Conservation (phyloP, 2,797 vertebrate genomes). For the Pelodytes ibericus region DNA sequence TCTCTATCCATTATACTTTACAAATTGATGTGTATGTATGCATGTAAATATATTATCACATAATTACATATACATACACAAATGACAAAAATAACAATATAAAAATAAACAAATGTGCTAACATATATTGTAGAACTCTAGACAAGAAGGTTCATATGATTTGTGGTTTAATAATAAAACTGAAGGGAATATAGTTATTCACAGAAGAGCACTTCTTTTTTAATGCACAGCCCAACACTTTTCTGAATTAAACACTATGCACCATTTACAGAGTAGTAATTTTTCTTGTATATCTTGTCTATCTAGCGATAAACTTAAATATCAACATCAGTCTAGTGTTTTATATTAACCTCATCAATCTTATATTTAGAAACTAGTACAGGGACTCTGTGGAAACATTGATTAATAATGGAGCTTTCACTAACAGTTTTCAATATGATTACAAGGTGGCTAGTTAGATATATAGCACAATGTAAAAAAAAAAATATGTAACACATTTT, state of each 20-base stretch:
- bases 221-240: conserved; percentile 44
- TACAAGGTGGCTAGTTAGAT: not conserved
- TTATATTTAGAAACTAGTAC: conserved; percentile 29
- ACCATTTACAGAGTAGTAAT: conserved; percentile 26
- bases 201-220: conserved; percentile 36
- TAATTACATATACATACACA: too few relatives aligned
- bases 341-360: conserved; percentile 46
- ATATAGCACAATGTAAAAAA: not conserved
- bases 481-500: too few relatives aligned
- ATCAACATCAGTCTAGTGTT: conserved; percentile 36
- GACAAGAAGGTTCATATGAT: conserved; percentile 27
- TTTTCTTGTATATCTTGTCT: conserved; percentile 43
- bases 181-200: conserved; percentile 37
- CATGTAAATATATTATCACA: too few relatives aligned
- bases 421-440: conserved; percentile 24
- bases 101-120: not conserved
- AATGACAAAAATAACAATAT: too few relatives aligned
- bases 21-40: too few relatives aligned
- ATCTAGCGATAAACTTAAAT: conserved; percentile 47
- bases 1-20: too few relatives aligned
- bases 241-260: conserved; percentile 43
- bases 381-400: conserved; percentile 14
- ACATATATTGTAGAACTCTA: not conserved
- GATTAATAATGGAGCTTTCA: conserved; percentile 31
- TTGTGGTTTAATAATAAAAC: conserved; percentile 44